Evolutionary conservation across 2,113 vertebrate species (phyloP).

Genomic region (Semnornis frantzii): DNA sequence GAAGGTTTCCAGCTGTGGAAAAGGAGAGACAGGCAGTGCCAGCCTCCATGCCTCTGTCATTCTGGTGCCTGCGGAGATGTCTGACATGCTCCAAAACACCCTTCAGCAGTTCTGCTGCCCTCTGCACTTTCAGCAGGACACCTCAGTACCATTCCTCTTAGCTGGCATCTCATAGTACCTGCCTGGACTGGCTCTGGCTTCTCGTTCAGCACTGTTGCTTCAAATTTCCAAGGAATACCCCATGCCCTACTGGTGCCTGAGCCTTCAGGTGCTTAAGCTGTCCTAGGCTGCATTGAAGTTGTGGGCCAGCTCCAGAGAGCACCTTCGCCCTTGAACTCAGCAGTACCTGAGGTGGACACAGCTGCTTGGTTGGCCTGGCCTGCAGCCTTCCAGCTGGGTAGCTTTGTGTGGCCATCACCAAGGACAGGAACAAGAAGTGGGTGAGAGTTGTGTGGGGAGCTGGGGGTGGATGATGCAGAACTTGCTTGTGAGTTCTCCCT

Average conservation of each 20-base stretch:
- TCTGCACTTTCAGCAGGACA: neutral
- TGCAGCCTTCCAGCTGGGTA: neutral
- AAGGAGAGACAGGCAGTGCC: neutral
- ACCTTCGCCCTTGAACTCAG: accelerated
- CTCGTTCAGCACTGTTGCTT: neutral
- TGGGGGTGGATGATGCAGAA: constrained; percentile 10
- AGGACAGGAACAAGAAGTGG: neutral
- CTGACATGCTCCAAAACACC: neutral
- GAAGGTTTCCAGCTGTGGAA: neutral
- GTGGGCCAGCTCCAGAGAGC: neutral
- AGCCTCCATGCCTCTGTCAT: neutral
- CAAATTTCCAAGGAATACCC: neutral
- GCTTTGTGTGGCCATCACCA: neutral
- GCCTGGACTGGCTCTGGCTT: neutral
- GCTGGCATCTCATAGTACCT: neutral
- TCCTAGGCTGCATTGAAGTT: neutral
- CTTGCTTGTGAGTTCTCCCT: neutral
- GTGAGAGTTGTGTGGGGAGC: neutral
- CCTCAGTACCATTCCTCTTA: neutral
- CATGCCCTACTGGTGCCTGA: neutral
- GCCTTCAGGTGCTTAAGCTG: neutral
- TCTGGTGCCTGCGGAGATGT: neutral
- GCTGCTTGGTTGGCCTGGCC: neutral
- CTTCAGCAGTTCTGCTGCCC: neutral
- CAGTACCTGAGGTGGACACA: neutral